phyloP scores from a whole-genome alignment of 2,797 vertebrate species.

The Taeniopygia guttata region DNA sequence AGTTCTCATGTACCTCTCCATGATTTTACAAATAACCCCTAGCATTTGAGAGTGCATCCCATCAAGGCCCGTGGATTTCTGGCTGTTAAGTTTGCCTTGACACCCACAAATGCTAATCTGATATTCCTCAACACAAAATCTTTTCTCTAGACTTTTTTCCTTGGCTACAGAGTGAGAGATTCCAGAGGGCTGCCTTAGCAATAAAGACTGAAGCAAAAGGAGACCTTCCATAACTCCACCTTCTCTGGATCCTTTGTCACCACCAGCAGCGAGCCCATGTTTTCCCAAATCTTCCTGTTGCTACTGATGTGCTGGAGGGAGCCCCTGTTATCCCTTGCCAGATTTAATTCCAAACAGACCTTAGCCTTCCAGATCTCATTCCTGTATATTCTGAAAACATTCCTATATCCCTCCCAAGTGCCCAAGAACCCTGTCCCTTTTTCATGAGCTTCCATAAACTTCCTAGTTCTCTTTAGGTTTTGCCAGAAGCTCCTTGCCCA shows the following conservation, averaged over 20 bases:
- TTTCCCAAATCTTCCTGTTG: not conserved
- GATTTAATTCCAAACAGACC: not conserved
- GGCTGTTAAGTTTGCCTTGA: not conserved
- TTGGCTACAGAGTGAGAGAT: not conserved
- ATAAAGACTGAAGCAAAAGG: not conserved
- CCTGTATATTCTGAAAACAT: not conserved
- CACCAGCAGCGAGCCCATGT: fast-evolving
- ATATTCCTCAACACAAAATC: not conserved
- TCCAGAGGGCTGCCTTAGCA: not conserved
- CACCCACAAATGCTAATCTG: not conserved
- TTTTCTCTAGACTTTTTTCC: not conserved
- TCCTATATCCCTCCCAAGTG: not conserved
- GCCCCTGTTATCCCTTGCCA: not conserved
- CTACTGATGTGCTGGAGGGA: not conserved
- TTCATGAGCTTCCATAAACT: not conserved
- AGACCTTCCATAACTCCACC: not conserved
- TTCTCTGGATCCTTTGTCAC: not conserved
- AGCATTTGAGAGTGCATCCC: not conserved
- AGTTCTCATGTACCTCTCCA: not conserved
- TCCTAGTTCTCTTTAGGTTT: not conserved
- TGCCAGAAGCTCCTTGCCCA: not conserved
- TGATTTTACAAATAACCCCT: not conserved
- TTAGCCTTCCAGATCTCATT: not conserved
- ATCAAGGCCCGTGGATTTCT: not conserved
- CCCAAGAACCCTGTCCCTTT: not conserved